phyloP scores from a whole-genome alignment of 2,797 vertebrate species.

The Enteromius afrohamiltoni region DNA sequence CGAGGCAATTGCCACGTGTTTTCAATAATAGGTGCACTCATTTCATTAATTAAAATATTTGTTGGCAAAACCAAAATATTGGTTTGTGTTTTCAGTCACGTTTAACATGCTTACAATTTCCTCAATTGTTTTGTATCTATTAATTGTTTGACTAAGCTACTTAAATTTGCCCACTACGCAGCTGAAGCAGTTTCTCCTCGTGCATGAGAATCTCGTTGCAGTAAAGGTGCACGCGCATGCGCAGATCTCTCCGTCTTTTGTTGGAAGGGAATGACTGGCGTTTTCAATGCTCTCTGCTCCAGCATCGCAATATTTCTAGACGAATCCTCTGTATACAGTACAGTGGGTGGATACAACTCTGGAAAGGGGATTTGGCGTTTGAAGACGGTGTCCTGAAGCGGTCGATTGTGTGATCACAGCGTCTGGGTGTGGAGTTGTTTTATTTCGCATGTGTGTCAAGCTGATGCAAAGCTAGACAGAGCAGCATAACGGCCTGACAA shows the following conservation, averaged over 20 bases:
- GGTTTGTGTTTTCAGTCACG: not conserved
- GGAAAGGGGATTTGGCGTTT: constrained; percentile 20
- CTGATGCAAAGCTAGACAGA: constrained; percentile 35
- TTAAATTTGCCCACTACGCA: constrained; percentile 1
- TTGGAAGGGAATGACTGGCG: constrained; percentile 71
- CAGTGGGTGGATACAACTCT: not conserved
- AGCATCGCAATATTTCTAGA: constrained; percentile 39
- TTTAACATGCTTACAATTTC: too few species aligned
- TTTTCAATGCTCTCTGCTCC: constrained; percentile 55
- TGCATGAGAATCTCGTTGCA: constrained; percentile 44
- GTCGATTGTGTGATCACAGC: constrained; percentile 30
- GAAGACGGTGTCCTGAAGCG: constrained; percentile 5
- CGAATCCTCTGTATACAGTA: constrained; percentile 16
- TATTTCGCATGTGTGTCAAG: constrained; percentile 45
- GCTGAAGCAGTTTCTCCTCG: constrained; percentile 8
- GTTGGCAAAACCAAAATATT: not conserved
- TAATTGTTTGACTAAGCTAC: not conserved
- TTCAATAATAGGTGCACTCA: not conserved
- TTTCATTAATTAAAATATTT: not conserved
- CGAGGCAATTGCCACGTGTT: not conserved
- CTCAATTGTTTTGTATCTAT: not conserved
- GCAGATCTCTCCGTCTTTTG: constrained; percentile 59
- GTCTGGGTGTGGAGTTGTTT: constrained; percentile 51
- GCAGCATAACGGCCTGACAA: constrained; percentile 43
- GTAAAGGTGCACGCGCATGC: constrained; percentile 65